Conservation (phyloP, 1,140 invertebrate species). For the Rhyacophila brunnea region DNA sequence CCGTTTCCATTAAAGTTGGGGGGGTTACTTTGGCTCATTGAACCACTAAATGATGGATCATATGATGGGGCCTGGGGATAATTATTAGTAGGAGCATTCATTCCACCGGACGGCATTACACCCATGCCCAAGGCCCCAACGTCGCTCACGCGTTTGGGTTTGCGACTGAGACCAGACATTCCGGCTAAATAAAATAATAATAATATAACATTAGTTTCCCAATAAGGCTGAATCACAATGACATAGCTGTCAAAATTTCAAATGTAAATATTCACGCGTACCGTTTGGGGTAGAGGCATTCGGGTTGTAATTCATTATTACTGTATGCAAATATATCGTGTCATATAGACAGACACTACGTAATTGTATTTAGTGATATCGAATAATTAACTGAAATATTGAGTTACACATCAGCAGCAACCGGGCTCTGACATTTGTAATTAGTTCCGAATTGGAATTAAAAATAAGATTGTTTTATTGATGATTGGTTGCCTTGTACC, state of each 20-base stretch:
- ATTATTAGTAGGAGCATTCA: conserved; percentile 22
- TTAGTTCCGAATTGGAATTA: too few species aligned
- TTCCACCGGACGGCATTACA: conserved; percentile 34
- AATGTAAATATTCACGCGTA: background rate
- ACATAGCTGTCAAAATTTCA: background rate
- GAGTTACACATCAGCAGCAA: too few species aligned
- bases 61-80: conserved; percentile 18
- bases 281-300: background rate
- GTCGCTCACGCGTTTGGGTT: conserved; percentile 64
- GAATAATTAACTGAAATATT: background rate
- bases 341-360: too few species aligned
- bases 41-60: conserved; percentile 10
- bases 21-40: conserved; percentile 14
- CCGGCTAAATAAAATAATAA: background rate
- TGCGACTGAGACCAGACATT: conserved; percentile 44
- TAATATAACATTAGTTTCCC: background rate
- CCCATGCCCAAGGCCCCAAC: conserved; percentile 61
- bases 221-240: background rate
- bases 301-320: background rate
- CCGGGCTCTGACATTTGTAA: too few species aligned
- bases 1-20: conserved; percentile 16
- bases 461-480: too few species aligned
- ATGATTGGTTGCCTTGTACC: too few species aligned
- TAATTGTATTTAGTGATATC: background rate
- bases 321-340: too few species aligned